phyloP scores from a whole-genome alignment of 2,113 vertebrate species.

The Sturnus vulgaris region DNA sequence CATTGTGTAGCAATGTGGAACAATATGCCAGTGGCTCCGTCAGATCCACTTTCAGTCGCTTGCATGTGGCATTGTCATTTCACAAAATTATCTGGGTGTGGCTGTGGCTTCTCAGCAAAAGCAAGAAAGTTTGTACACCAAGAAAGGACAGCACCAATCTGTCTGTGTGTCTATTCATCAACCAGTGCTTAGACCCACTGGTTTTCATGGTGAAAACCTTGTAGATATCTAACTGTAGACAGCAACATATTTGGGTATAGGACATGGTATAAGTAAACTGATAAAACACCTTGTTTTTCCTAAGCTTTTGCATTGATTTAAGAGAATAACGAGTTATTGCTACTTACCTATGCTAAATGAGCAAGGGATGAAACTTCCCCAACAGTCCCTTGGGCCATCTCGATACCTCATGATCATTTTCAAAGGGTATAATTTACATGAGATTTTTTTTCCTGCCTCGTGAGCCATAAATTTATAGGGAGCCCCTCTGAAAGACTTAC shows the following conservation, averaged over 20 bases:
- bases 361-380: slow-evolving; percentile 33
- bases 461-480: slow-evolving; percentile 58
- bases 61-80: rapidly evolving
- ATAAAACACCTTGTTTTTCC: not conserved
- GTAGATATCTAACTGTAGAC: not conserved
- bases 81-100: not conserved
- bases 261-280: not conserved
- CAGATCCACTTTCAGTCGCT: not conserved
- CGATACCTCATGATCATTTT: slow-evolving; percentile 45
- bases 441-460: slow-evolving; percentile 40
- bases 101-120: not conserved
- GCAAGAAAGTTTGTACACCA: not conserved
- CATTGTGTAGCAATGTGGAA: rapidly evolving
- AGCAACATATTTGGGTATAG: not conserved
- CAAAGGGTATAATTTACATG: slow-evolving; percentile 61
- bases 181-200: not conserved
- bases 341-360: slow-evolving; percentile 57
- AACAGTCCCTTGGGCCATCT: slow-evolving; percentile 17
- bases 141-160: not conserved
- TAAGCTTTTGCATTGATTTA: not conserved
- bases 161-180: not conserved
- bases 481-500: slow-evolving; percentile 56
- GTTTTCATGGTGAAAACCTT: not conserved
- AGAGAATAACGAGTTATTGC: slow-evolving; percentile 18
- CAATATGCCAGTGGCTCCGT: not conserved